phyloP scores from a whole-genome alignment of 2,797 vertebrate species.

The Bradypodion pumilum region DNA sequence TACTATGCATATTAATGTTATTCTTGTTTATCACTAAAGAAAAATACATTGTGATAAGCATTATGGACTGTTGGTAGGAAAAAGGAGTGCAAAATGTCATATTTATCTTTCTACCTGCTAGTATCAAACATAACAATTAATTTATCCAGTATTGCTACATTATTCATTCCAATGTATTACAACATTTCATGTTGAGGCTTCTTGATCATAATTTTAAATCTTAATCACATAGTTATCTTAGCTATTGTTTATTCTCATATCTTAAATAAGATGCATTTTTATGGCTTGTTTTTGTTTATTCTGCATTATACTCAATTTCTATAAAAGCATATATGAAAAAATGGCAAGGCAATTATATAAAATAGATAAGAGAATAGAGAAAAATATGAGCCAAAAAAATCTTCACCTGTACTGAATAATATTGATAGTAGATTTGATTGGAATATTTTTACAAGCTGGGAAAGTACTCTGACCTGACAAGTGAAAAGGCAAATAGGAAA shows the following conservation, averaged over 20 bases:
- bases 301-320: conserved; percentile 42
- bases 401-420: conserved; percentile 12
- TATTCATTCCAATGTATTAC: background rate
- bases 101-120: conserved; percentile 13
- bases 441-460: conserved; percentile 30
- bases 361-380: conserved; percentile 37
- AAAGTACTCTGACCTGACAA: conserved; percentile 32
- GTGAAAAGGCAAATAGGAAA: conserved; percentile 29
- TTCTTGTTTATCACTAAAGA: conserved; percentile 3
- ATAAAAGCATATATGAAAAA: conserved; percentile 37
- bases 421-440: conserved; percentile 16
- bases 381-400: conserved; percentile 32
- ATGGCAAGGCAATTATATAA: conserved; percentile 44
- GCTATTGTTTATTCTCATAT: conserved; percentile 30
- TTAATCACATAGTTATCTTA: conserved; percentile 30
- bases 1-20: background rate
- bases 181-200: conserved; percentile 12
- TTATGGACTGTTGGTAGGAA: background rate
- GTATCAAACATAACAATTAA: conserved; percentile 17
- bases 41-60: background rate
- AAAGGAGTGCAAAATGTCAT: conserved; percentile 1
- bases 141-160: background rate
- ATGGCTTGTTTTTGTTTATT: conserved; percentile 36
- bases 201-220: conserved; percentile 34
- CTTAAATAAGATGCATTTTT: conserved; percentile 39